Base-by-base conservation (phyloP, 2,888 invertebrate genomes). In the Lingula anatina region DNA sequence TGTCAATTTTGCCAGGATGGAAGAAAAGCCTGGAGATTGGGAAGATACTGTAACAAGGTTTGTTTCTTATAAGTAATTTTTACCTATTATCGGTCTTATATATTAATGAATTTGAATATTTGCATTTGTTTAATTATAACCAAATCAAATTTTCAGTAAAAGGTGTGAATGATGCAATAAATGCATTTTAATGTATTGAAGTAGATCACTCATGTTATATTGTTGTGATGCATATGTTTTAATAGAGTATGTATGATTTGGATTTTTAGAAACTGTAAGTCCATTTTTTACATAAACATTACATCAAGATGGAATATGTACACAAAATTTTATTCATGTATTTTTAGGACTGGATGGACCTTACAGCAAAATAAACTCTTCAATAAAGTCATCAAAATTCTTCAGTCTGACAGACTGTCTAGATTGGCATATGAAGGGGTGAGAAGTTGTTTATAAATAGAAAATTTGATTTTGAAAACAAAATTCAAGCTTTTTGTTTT, bases 31-130 rank as follows among this genome's bases (percentile, higher is more conserved):
- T 12, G 78, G 78, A 39, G 84, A 86, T 65, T 88, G 87, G 87
- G 87, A 87, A 65, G 83, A 84, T 9, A 81, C 81, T 50, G 78
- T 88, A 44, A 81, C 82, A 55, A 85, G 83, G 85, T 85, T 73
- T 68, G 50, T 12, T 36, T 15, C 15, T 9, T 15, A n/a, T n/a
- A n/a, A n/a, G n/a, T n/a, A n/a, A 18, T n/a, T 5, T 21, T 23
- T 9, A 42, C 12, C 23, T 18, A 7, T 15, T 9, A 7, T 24
- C 25, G 20, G 20, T 24, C 9, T 9, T 24, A 15, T 18, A 42
- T 24, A 12, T 42, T 21, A 27, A 21, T 5, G 15, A 27, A 27
- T 23, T n/a, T 2, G n/a, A 24, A 23, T 23, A 24, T 24, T 15
- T 21, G 24, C 3, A 31, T 23, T 12, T 18, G 28, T 4, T 25